A percentile compares a stretch with the other conserved stretches of the same genome.
phyloP scores from a whole-genome alignment of 1,140 invertebrate genomes.

The Diorhabda carinulata region DNA sequence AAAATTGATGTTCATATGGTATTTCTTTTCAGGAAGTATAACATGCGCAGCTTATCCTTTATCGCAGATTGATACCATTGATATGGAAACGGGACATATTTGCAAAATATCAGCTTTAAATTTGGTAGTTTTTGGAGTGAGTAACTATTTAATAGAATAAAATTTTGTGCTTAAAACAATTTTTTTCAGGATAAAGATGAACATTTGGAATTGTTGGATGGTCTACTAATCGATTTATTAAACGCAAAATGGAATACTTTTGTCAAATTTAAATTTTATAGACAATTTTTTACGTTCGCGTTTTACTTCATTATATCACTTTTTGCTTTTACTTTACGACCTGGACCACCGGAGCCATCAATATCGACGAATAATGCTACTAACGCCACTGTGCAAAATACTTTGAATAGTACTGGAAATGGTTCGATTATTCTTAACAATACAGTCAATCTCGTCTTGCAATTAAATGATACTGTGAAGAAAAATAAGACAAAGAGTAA shows the following conservation, averaged over 20 bases:
- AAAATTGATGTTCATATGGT: not conserved
- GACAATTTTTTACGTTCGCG: constrained; percentile 85
- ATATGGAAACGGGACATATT: constrained; percentile 83
- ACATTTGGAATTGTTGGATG: constrained; percentile 94
- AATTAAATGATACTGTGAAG: not conserved
- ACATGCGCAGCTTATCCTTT: constrained; percentile 96
- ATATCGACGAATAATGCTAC: constrained; percentile 26
- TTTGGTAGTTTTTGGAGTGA: constrained; percentile 96
- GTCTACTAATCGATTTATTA: constrained; percentile 87
- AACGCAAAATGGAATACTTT: constrained; percentile 98
- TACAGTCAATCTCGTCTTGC: constrained; percentile 6
- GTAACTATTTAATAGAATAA: constrained; percentile 33
- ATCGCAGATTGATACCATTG: constrained; percentile 94
- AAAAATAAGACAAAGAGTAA: constrained; percentile 11
- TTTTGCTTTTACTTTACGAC: constrained; percentile 80
- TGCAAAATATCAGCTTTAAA: constrained; percentile 92
- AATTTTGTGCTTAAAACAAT: not conserved
- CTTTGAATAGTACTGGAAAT: constrained; percentile 11
- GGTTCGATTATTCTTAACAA: not conserved
- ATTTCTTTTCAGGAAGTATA: constrained; percentile 67
- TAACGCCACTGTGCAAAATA: constrained; percentile 10
- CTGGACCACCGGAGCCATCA: constrained; percentile 57
- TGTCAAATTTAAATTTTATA: constrained; percentile 91
- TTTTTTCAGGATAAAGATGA: constrained; percentile 80
- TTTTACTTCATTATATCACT: constrained; percentile 86